These are phyloP conservation scores for Seira musarum DNA, from an alignment of 2,888 invertebrate species.

Conservation along the genomic window DNA sequence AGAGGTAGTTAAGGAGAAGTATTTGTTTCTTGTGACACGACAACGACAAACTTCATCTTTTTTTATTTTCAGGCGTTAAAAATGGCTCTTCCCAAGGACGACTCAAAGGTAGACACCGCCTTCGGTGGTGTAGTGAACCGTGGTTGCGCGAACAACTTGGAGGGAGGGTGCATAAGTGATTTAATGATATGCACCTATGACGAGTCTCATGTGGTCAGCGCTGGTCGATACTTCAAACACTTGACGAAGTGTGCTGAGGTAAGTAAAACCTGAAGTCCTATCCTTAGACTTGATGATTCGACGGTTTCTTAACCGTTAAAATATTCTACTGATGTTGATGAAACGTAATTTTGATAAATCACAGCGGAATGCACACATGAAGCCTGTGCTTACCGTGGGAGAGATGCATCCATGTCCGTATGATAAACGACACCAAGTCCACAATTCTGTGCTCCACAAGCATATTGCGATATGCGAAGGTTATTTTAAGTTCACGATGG, in stretches of 20 bases:
- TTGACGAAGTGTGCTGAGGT: constrained; percentile 29
- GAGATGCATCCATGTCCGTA: constrained; percentile 26
- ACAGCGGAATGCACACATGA: neutral
- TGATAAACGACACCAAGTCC: constrained; percentile 29
- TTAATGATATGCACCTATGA: constrained; percentile 28
- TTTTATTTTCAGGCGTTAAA: neutral
- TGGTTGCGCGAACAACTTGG: neutral
- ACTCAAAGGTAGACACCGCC: neutral
- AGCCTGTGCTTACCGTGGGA: neutral
- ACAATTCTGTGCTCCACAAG: constrained; percentile 7
- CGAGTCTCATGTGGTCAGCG: constrained; percentile 26
- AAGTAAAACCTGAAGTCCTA: neutral
- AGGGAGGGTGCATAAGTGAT: neutral
- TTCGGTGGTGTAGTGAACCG: neutral
- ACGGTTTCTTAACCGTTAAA: neutral
- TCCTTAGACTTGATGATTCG: neutral
- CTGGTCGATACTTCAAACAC: constrained; percentile 23
- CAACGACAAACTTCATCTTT: no score
- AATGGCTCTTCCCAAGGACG: neutral
- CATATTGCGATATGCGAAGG: constrained; percentile 36
- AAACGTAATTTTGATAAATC: neutral
- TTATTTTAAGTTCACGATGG: constrained; percentile 13
- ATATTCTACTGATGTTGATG: neutral
- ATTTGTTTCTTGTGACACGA: no score
- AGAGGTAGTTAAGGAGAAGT: no score